These are phyloP conservation scores for Notolabrus celidotus DNA, from an alignment of 2,797 vertebrate species.

Conservation along the genomic window DNA sequence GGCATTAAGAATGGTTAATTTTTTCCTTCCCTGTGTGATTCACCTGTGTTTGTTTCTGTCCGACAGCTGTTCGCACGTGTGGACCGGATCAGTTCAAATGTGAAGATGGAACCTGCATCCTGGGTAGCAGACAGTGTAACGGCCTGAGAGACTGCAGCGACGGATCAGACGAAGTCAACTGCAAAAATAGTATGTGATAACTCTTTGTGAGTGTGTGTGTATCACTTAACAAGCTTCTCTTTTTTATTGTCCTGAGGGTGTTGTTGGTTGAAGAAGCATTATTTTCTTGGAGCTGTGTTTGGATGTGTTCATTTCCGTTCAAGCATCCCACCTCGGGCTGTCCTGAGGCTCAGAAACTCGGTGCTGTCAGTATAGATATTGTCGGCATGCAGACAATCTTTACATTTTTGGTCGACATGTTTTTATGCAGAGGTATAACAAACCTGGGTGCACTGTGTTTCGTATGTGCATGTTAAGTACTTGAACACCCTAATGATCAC, in stretches of 20 bases:
- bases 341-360: background rate
- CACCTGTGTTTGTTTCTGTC: background rate
- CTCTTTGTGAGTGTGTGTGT: background rate
- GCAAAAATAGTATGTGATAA: slow-evolving; percentile 88
- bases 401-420: background rate
- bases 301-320: background rate
- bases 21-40: background rate
- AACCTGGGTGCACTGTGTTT: background rate
- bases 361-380: background rate
- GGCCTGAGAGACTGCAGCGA: slow-evolving; percentile 93
- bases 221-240: background rate
- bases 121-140: slow-evolving; percentile 93
- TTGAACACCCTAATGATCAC: background rate
- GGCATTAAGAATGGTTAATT: too few relatives aligned
- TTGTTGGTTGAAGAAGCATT: background rate
- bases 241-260: background rate
- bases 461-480: too few relatives aligned
- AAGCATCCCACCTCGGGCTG: background rate
- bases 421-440: background rate
- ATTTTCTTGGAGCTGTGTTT: background rate
- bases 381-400: background rate
- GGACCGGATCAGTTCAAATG: slow-evolving; percentile 95
- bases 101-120: slow-evolving; percentile 93
- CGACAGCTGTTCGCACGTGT: slow-evolving; percentile 91
- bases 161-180: slow-evolving; percentile 93